These are phyloP conservation scores for Pseudanteris insignis DNA, from an alignment of 2,888 invertebrate species.

Conservation along the genomic window DNA sequence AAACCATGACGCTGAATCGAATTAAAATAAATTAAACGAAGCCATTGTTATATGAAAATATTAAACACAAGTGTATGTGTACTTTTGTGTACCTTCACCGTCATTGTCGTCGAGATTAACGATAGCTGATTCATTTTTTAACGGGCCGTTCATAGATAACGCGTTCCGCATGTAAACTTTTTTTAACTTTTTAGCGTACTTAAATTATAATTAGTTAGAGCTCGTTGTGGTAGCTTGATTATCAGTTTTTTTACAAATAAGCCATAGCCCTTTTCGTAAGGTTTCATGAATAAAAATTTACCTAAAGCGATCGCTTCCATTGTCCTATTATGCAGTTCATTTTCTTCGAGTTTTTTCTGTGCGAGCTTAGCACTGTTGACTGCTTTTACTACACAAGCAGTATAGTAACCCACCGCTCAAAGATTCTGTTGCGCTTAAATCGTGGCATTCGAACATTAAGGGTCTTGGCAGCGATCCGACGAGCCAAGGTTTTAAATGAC, in stretches of 20 bases:
- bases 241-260: slow-evolving; percentile 22
- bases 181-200: slow-evolving; percentile 48
- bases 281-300: slow-evolving; percentile 12
- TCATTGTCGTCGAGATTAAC: slow-evolving; percentile 26
- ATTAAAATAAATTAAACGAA: background rate
- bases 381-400: slow-evolving; percentile 58
- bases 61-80: slow-evolving; percentile 14
- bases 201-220: slow-evolving; percentile 54
- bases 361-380: slow-evolving; percentile 56
- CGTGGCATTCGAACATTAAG: no score
- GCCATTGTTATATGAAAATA: slow-evolving; percentile 10
- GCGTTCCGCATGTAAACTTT: slow-evolving; percentile 55
- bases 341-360: slow-evolving; percentile 53
- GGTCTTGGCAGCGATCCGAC: no score
- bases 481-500: no score
- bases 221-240: slow-evolving; percentile 50
- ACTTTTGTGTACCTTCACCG: slow-evolving; percentile 55
- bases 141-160: slow-evolving; percentile 31
- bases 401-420: slow-evolving; percentile 58
- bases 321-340: background rate
- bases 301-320: slow-evolving; percentile 10
- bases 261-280: slow-evolving; percentile 11
- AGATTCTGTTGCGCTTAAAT: slow-evolving; percentile 50
- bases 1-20: slow-evolving; percentile 8
- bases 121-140: slow-evolving; percentile 14